Evolutionary conservation across 2,888 invertebrate genomes (phyloP).

Genomic region (Cinara cedri): DNA sequence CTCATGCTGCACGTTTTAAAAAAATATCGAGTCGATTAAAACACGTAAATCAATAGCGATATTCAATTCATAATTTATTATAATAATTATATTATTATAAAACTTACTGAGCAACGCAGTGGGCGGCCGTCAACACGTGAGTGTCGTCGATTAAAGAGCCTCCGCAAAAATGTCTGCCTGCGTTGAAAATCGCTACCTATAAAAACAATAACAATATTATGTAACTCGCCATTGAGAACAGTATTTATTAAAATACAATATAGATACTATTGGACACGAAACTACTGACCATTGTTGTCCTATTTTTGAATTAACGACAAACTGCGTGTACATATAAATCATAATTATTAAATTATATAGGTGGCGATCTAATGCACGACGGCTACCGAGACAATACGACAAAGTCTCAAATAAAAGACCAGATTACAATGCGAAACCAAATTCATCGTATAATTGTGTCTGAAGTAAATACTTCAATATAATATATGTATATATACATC

Average conservation of each 20-base stretch:
- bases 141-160: conserved; percentile 80
- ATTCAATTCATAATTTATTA: too few species aligned
- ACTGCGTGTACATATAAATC: neutral
- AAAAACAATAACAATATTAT: conserved; percentile 44
- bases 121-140: conserved; percentile 84
- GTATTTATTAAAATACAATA: neutral
- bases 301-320: neutral
- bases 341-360: conserved; percentile 7
- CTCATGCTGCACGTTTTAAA: conserved; percentile 73
- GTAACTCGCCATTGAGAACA: neutral
- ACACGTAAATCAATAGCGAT: too few species aligned
- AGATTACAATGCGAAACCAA: conserved; percentile 26
- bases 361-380: neutral
- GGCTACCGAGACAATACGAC: neutral
- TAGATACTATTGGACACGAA: neutral
- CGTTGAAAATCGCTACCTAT: conserved; percentile 78
- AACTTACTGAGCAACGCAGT: conserved; percentile 86
- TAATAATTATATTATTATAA: too few species aligned
- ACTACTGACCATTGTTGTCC: conserved; percentile 19
- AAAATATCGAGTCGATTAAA: conserved; percentile 24
- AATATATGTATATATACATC: neutral
- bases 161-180: conserved; percentile 85
- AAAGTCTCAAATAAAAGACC: conserved; percentile 7
- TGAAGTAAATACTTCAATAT: neutral
- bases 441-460: neutral